Evolutionary conservation across 2,113 vertebrate genomes (phyloP).

Genomic region (Heterocephalus glaber): DNA sequence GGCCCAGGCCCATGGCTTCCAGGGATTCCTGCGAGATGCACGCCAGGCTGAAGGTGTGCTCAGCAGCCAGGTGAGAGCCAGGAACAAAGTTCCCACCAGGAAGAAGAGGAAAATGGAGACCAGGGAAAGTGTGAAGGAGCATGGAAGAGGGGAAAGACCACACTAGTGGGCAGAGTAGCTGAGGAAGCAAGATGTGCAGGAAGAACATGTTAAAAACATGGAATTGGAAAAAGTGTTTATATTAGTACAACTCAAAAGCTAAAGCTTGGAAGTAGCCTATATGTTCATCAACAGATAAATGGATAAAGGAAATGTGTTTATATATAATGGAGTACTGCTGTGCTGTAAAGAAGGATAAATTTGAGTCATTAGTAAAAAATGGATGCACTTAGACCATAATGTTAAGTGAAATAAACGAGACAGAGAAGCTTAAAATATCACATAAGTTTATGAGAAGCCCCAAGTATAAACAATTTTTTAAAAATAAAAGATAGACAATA

Average conservation of each 20-base stretch:
- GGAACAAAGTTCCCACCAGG: neutral
- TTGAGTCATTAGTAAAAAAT: neutral
- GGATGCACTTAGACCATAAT: neutral
- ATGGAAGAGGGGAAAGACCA: too few relatives aligned
- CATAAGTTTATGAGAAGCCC: neutral
- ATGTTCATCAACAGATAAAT: neutral
- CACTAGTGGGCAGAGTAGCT: too few relatives aligned
- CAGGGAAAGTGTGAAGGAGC: neutral
- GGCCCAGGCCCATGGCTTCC: constrained; percentile 93
- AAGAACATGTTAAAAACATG: neutral
- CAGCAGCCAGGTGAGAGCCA: constrained; percentile 91
- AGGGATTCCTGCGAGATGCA: constrained; percentile 93
- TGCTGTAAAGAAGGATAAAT: neutral
- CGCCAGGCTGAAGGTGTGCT: constrained; percentile 95
- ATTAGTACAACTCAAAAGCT: neutral
- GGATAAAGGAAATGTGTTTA: neutral
- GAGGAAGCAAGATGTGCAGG: neutral
- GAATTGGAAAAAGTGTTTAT: neutral
- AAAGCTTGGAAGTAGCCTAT: neutral
- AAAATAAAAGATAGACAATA: neutral
- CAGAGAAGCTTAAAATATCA: neutral
- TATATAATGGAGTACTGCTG: neutral
- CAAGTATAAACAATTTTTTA: neutral
- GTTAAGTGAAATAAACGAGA: neutral
- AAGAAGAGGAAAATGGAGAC: neutral